Conservation (phyloP, 2,797 vertebrate species). For the Limnodromus scolopaceus region DNA sequence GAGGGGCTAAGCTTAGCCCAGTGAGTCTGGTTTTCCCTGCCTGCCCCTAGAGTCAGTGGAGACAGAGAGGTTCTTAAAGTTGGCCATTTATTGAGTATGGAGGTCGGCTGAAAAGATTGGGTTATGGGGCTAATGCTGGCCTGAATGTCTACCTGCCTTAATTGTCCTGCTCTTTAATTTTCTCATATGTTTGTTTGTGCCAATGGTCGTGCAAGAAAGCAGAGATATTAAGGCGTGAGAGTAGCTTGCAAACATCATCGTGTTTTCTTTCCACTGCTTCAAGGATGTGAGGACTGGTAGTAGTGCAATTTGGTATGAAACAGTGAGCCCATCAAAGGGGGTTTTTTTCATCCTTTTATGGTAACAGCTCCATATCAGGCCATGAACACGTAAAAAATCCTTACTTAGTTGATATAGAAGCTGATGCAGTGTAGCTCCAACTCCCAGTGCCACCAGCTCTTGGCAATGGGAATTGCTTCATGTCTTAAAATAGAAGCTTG, state of each 20-base stretch:
- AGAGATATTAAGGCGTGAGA: not conserved
- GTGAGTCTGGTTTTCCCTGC: not conserved
- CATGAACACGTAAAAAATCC: not conserved
- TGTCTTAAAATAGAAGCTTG: not conserved
- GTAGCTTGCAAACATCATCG: fast-evolving
- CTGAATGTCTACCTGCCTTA: not conserved
- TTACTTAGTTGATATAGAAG: not conserved
- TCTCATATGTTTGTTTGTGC: not conserved
- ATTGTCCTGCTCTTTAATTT: fast-evolving
- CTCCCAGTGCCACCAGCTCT: not conserved
- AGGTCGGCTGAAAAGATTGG: not conserved
- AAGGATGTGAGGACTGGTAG: not conserved
- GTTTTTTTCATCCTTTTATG: not conserved
- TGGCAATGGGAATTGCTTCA: not conserved
- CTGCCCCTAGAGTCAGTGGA: fast-evolving
- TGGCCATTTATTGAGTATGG: not conserved
- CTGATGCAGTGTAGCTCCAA: not conserved
- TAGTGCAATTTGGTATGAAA: not conserved
- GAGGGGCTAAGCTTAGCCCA: not conserved
- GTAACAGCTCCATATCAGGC: not conserved
- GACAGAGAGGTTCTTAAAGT: not conserved
- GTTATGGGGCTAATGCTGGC: not conserved
- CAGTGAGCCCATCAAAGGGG: not conserved
- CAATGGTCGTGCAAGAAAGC: not conserved
- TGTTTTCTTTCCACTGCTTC: not conserved